These are phyloP conservation scores for Reinhardtius hippoglossoides DNA, from an alignment of 2,113 vertebrate species.

Conservation along the genomic window DNA sequence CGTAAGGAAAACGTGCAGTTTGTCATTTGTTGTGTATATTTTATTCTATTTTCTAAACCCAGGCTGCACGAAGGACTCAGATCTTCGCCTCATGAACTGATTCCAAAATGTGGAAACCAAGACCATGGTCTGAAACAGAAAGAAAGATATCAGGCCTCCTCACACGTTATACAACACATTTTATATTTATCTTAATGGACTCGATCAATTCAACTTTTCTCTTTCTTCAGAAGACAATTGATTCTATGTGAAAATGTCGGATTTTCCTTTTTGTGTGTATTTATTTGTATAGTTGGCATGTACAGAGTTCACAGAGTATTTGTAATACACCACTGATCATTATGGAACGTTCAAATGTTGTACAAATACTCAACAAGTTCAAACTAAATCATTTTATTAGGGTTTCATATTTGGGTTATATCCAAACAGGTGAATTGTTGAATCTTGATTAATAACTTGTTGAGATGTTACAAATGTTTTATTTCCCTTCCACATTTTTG, in stretches of 20 bases:
- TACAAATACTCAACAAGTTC: too few species aligned
- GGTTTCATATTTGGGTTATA: too few species aligned
- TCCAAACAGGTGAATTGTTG: background rate
- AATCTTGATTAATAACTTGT: background rate
- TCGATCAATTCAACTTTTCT: fast-evolving
- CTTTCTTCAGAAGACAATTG: background rate
- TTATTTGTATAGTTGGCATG: background rate
- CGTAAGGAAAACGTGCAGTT: background rate
- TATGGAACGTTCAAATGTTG: too few species aligned
- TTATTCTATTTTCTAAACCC: background rate
- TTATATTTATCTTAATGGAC: background rate
- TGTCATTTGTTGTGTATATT: too few species aligned
- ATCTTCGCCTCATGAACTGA: background rate
- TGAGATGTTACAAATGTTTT: background rate
- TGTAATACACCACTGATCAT: too few species aligned
- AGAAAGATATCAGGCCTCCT: too few species aligned
- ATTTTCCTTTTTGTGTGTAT: background rate
- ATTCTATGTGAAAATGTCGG: background rate
- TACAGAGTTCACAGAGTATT: too few species aligned
- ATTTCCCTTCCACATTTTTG: too few species aligned
- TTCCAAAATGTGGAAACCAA: background rate
- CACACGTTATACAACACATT: background rate
- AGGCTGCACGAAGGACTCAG: background rate
- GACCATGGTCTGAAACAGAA: background rate
- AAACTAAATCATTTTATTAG: too few species aligned